Percentiles rank a stretch among this genome's conserved stretches.
These are phyloP conservation scores for Chloropsis hardwickii DNA, from an alignment of 2,113 vertebrate species.

Conservation along the genomic window DNA sequence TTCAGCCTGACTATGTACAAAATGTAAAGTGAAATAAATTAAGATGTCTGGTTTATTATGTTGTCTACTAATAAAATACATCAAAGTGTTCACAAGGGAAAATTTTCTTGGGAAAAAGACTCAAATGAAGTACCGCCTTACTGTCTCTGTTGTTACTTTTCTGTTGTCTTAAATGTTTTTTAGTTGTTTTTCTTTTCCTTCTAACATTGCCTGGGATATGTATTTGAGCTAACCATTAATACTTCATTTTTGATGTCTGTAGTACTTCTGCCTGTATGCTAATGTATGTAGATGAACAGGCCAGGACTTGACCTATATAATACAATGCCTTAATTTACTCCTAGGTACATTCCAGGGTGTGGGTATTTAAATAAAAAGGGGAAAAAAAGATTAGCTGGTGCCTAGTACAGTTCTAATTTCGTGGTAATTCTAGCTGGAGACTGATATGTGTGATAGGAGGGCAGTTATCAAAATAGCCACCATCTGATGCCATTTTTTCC, in stretches of 20 bases:
- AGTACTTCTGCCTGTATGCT: not conserved
- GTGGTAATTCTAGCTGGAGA: not conserved
- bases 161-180: not conserved
- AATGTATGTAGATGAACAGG: constrained; percentile 6
- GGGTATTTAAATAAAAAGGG: not conserved
- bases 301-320: not conserved
- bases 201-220: not conserved
- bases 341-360: not conserved
- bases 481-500: not conserved
- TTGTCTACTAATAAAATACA: not conserved
- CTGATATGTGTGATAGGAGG: not conserved
- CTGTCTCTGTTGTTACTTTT: not conserved
- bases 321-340: not conserved
- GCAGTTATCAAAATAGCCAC: not conserved
- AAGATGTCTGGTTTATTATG: not conserved
- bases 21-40: not conserved
- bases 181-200: not conserved
- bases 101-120: not conserved
- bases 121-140: not conserved
- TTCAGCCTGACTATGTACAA: not conserved
- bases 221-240: not conserved
- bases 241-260: not conserved
- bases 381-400: not conserved
- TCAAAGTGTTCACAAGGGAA: not conserved
- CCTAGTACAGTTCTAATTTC: too few species aligned